Percentiles rank a stretch among this genome's conserved stretches.
phyloP scores from a whole-genome alignment of 1,140 invertebrate species.

The Hylyphantes graminicola region DNA sequence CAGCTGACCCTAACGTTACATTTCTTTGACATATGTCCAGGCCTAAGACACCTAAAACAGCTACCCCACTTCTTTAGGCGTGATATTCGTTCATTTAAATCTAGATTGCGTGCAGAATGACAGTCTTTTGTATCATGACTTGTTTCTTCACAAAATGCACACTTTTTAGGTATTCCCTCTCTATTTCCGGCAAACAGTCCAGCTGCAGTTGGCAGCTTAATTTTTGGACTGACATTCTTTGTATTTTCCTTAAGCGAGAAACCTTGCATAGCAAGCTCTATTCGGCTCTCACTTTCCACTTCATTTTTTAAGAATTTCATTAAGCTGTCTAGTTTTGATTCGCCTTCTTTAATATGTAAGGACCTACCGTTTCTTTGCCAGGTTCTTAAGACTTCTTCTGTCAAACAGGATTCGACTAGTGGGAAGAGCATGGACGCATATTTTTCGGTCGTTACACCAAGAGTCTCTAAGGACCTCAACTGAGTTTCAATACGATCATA shows the following conservation, averaged over 20 bases:
- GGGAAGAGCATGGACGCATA: conserved; percentile 64
- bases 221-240: not conserved
- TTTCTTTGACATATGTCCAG: not conserved
- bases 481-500: conserved; percentile 63
- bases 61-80: not conserved
- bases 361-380: not conserved
- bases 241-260: not conserved
- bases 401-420: conserved; percentile 61
- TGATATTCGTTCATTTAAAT: conserved; percentile 25
- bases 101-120: not conserved
- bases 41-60: not conserved
- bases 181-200: not conserved
- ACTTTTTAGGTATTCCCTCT: not conserved
- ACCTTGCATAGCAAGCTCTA: not conserved
- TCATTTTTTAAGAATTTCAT: conserved; percentile 2
- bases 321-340: not conserved
- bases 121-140: not conserved
- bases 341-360: not conserved
- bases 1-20: not conserved
- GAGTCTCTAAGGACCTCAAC: conserved; percentile 63
- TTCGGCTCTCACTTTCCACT: not conserved
- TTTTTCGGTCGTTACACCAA: conserved; percentile 64
- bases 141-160: not conserved
- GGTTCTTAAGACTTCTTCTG: not conserved
- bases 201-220: not conserved